Evolutionary conservation across 1,140 invertebrate genomes (phyloP).

Genomic region (Brachionus manjavacas): DNA sequence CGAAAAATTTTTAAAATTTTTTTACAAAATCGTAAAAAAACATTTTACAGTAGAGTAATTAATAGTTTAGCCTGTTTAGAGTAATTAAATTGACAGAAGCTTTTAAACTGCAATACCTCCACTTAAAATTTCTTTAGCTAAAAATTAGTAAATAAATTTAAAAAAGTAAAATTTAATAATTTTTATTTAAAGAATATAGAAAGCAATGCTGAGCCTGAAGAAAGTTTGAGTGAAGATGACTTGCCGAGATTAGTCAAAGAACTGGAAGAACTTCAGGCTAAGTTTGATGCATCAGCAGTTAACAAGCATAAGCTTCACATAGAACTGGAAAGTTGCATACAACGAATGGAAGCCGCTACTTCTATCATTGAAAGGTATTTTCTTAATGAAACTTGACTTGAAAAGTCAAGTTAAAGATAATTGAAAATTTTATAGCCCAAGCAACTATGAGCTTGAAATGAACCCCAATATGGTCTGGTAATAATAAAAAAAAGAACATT

Average conservation of each 20-base stretch:
- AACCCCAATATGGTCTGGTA: constrained; percentile 19
- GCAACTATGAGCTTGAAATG: neutral
- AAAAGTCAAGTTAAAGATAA: neutral
- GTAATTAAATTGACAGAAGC: neutral
- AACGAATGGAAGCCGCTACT: constrained; percentile 55
- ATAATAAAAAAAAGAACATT: neutral
- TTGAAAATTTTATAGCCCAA: constrained; percentile 20
- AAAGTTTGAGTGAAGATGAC: constrained; percentile 46
- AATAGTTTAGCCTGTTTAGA: neutral
- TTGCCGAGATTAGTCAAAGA: constrained; percentile 51
- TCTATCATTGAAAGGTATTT: constrained; percentile 52
- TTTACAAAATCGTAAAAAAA: neutral
- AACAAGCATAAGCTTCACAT: constrained; percentile 55
- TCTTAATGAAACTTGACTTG: neutral
- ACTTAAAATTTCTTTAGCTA: neutral
- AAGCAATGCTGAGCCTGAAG: constrained; percentile 45
- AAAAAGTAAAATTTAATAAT: neutral
- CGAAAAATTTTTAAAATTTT: neutral
- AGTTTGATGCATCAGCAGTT: constrained; percentile 54
- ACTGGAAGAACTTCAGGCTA: constrained; percentile 50
- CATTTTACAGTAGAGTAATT: neutral
- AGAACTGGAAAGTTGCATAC: constrained; percentile 54
- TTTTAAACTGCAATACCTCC: neutral
- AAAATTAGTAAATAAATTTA: neutral
- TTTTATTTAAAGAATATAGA: constrained; percentile 32